Evolutionary conservation across 2,113 vertebrate species (phyloP).

Genomic region (Phodopus roborovskii): DNA sequence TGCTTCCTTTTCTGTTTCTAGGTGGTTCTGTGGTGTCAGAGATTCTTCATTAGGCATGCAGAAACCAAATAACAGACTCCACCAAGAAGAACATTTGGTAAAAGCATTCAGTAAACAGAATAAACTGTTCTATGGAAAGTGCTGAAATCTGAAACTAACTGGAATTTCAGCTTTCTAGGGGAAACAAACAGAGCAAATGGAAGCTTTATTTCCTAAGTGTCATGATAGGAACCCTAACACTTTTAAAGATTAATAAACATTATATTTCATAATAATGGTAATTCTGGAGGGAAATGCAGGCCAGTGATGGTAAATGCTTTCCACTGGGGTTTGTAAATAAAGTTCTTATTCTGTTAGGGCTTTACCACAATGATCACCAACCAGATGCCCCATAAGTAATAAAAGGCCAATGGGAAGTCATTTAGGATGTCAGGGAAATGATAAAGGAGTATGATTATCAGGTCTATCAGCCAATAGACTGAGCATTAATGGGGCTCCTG

Average conservation of each 20-base stretch:
- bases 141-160: neutral
- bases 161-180: conserved; percentile 34
- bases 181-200: conserved; percentile 47
- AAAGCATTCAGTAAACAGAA: conserved; percentile 53
- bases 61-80: neutral
- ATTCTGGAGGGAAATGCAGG: neutral
- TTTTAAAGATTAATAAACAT: conserved; percentile 64
- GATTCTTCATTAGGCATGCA: neutral
- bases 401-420: conserved; percentile 9
- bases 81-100: neutral
- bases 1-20: neutral
- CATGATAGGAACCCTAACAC: neutral
- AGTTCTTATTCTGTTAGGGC: neutral
- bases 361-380: conserved; percentile 31
- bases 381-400: conserved; percentile 50
- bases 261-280: conserved; percentile 48
- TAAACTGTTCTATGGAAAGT: neutral
- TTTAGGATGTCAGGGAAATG: conserved; percentile 26
- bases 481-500: neutral
- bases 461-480: neutral
- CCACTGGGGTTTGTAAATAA: neutral
- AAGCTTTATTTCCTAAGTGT: neutral
- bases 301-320: conserved; percentile 29
- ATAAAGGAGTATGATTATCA: conserved; percentile 43
- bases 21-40: neutral